A percentile compares a stretch with the other conserved stretches of the same genome.
phyloP scores from a whole-genome alignment of 2,797 vertebrate species.

The Anas bahamensis region DNA sequence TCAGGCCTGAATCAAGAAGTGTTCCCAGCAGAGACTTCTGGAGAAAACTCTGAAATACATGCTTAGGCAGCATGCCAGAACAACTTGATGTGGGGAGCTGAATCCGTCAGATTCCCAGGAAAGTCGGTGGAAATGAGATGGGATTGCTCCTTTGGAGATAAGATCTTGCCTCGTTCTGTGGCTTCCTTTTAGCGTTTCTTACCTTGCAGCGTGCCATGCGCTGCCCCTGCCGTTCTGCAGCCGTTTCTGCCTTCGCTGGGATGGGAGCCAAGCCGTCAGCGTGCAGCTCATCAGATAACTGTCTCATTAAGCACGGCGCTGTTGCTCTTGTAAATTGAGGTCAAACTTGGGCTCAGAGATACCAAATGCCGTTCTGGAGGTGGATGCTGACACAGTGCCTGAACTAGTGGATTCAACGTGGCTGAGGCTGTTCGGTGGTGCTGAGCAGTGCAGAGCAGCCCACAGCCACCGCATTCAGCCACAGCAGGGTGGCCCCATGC shows the following conservation, averaged over 20 bases:
- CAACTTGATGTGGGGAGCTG: neutral
- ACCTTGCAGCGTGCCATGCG: neutral
- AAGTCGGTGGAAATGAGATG: neutral
- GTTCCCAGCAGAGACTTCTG: neutral
- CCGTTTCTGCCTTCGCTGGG: neutral
- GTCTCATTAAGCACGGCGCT: slow-evolving; percentile 53
- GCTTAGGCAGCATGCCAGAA: neutral
- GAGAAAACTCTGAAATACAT: neutral
- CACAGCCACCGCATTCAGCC: neutral
- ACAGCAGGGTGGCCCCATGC: slow-evolving; percentile 24
- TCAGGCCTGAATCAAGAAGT: neutral
- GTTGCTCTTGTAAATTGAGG: slow-evolving; percentile 69
- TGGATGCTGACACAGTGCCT: neutral
- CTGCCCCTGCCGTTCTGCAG: neutral
- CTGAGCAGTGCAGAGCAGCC: slow-evolving; percentile 5
- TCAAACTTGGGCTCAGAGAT: slow-evolving; percentile 33
- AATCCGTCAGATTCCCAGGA: neutral
- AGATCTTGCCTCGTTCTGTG: neutral
- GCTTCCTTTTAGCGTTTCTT: neutral
- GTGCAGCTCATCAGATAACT: slow-evolving; percentile 56
- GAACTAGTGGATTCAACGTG: neutral
- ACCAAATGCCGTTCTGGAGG: slow-evolving; percentile 38
- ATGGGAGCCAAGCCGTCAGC: neutral
- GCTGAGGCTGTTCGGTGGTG: slow-evolving; percentile 28
- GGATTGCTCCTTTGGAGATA: neutral